Evolutionary conservation across 2,797 vertebrate species (phyloP).

Genomic region (Tenualosa thibaudeaui): DNA sequence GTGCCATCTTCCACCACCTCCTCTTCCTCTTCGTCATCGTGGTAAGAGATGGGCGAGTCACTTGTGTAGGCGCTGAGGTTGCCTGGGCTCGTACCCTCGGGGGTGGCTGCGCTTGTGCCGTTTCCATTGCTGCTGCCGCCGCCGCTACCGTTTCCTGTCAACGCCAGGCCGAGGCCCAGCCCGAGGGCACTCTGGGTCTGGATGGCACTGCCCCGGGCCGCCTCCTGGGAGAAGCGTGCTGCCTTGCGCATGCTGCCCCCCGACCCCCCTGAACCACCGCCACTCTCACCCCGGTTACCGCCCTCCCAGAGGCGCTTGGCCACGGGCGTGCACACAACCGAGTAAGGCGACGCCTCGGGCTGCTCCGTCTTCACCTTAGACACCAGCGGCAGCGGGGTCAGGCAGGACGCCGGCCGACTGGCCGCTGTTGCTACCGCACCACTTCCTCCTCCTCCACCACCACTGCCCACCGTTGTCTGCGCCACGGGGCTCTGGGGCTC

Average conservation of each 20-base stretch:
- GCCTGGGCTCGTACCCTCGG: conserved; percentile 86
- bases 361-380: conserved; percentile 92
- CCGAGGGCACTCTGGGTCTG: conserved; percentile 64
- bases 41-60: conserved; percentile 94
- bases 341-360: conserved; percentile 79
- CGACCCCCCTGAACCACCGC: conserved; percentile 59
- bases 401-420: conserved; percentile 70
- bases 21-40: conserved; percentile 94
- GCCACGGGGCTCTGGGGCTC: conserved; percentile 93
- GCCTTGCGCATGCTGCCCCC: conserved; percentile 81
- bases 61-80: conserved; percentile 93
- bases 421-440: conserved; percentile 28
- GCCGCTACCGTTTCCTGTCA: conserved; percentile 42
- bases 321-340: conserved; percentile 81
- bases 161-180: conserved; percentile 56
- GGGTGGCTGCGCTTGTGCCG: conserved; percentile 65
- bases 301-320: conserved; percentile 84
- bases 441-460: conserved; percentile 4
- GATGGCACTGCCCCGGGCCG: conserved; percentile 72
- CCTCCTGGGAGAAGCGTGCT: conserved; percentile 86
- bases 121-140: conserved; percentile 72
- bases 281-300: conserved; percentile 77
- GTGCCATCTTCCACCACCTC: conserved; percentile 80
- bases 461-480: conserved; percentile 73
- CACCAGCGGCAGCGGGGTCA: conserved; percentile 83